phyloP scores from a whole-genome alignment of 2,888 invertebrate species.

The Leucophenga maculata region DNA sequence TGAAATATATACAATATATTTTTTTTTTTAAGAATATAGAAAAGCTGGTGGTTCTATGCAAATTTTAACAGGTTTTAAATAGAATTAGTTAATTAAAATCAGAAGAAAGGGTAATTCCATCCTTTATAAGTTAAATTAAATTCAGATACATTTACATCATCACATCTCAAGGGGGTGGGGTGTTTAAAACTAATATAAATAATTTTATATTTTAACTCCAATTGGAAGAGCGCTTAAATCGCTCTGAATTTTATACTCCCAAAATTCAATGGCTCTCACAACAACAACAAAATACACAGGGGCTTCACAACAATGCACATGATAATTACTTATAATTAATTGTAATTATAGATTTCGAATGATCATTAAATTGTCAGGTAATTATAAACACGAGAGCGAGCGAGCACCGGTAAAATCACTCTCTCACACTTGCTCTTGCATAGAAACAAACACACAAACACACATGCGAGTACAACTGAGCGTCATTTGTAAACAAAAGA shows the following conservation, averaged over 20 bases:
- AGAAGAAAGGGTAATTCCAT: too few species aligned
- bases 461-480: conserved; percentile 24
- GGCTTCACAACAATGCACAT: conserved; percentile 6
- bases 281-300: conserved; percentile 12
- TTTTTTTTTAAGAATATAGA: too few species aligned
- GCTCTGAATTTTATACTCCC: conserved; percentile 26
- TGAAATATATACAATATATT: too few species aligned
- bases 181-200: too few species aligned
- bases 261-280: conserved; percentile 25
- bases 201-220: too few species aligned
- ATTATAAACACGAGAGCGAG: conserved; percentile 47
- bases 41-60: too few species aligned
- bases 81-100: too few species aligned
- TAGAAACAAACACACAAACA: conserved; percentile 36
- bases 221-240: too few species aligned
- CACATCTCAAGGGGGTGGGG: too few species aligned
- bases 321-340: conserved; percentile 44
- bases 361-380: conserved; percentile 54
- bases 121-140: too few species aligned
- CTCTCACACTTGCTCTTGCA: background rate
- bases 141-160: too few species aligned
- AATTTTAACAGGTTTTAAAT: too few species aligned
- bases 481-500: conserved; percentile 50
- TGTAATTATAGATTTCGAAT: conserved; percentile 62
- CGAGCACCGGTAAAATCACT: conserved; percentile 37